Conservation (phyloP, 1,140 invertebrate genomes). For the Polypedilum pembai region DNA sequence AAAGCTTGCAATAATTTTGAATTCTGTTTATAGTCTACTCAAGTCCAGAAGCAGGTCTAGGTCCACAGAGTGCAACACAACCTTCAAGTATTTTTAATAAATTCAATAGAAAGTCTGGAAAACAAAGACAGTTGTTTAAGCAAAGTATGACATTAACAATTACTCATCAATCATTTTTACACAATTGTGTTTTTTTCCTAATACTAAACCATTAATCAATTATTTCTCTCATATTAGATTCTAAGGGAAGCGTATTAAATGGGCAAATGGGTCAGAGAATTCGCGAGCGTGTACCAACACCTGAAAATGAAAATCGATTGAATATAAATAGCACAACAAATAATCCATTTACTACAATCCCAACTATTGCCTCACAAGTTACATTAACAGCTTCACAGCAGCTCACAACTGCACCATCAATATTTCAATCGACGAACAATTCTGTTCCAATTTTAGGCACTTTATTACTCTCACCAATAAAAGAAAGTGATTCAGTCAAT, state of each 20-base stretch:
- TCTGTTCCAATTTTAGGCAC: constrained; percentile 63
- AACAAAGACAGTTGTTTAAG: constrained; percentile 55
- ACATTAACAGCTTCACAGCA: constrained; percentile 43
- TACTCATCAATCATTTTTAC: not conserved
- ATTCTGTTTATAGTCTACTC: constrained; percentile 55
- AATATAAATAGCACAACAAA: constrained; percentile 36
- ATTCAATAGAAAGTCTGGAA: constrained; percentile 66
- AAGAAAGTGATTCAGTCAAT: constrained; percentile 63
- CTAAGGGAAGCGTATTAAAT: constrained; percentile 50
- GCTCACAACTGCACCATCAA: constrained; percentile 49
- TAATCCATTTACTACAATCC: constrained; percentile 15
- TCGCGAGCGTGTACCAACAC: constrained; percentile 74
- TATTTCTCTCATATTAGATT: constrained; percentile 34
- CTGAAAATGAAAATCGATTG: constrained; percentile 62
- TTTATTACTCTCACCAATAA: constrained; percentile 66
- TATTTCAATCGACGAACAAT: constrained; percentile 56
- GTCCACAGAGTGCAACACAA: constrained; percentile 44
- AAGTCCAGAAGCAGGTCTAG: constrained; percentile 60
- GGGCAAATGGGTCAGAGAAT: constrained; percentile 59
- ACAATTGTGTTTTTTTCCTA: not conserved
- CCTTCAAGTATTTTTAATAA: constrained; percentile 76
- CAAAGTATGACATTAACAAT: constrained; percentile 47
- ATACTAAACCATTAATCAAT: not conserved
- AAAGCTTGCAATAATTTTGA: no score
- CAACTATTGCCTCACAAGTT: constrained; percentile 36